Percentiles rank a stretch among this genome's conserved stretches.
Evolutionary conservation across 2,888 invertebrate species (phyloP).

Genomic region (Lasioglossum malachurum): DNA sequence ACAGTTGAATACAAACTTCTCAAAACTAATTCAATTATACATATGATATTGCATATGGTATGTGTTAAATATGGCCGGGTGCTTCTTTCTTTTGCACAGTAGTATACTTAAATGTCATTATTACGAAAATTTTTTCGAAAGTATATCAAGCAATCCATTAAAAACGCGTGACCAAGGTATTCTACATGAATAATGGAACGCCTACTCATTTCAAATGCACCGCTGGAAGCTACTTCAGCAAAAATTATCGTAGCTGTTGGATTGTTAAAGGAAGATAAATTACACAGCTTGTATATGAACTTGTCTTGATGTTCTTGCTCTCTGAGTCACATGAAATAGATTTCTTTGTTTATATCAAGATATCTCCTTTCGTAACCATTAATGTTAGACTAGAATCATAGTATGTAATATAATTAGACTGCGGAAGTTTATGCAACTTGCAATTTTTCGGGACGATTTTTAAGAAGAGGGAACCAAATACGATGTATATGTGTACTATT

Average conservation of each 20-base stretch:
- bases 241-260: conserved; percentile 2
- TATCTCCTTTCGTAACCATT: background rate
- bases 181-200: conserved; percentile 8
- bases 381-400: background rate
- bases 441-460: no score
- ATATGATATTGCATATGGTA: no score
- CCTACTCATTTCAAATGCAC: background rate
- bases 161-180: background rate
- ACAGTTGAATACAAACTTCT: background rate
- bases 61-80: no score
- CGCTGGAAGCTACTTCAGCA: background rate
- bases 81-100: no score
- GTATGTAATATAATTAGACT: background rate
- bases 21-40: background rate
- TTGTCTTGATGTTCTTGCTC: background rate
- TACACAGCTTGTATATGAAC: background rate
- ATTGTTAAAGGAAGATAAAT: conserved; percentile 1
- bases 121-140: background rate
- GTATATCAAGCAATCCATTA: background rate
- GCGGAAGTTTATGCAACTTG: no score
- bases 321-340: background rate
- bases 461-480: no score
- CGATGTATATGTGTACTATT: background rate
- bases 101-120: no score
- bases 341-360: background rate